phyloP scores from a whole-genome alignment of 2,797 vertebrate species.

The Tokudaia muenninki region DNA sequence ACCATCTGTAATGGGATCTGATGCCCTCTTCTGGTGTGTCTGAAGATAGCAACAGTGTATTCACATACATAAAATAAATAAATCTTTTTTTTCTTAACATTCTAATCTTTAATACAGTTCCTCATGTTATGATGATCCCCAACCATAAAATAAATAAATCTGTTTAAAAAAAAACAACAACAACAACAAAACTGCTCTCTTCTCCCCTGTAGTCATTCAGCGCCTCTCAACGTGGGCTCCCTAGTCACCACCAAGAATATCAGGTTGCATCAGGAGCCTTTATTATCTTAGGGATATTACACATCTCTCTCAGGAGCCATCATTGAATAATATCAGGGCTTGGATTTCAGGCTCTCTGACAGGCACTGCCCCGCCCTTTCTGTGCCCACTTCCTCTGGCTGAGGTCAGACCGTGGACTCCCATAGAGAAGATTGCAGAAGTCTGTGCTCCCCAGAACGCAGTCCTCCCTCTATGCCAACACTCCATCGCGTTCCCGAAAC shows the following conservation, averaged over 20 bases:
- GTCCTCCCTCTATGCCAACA: constrained; percentile 11
- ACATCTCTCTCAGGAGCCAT: neutral
- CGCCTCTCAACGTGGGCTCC: neutral
- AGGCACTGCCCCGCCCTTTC: neutral
- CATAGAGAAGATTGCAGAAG: neutral
- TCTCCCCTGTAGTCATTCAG: neutral
- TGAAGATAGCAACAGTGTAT: too few relatives aligned
- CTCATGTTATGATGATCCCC: too few relatives aligned
- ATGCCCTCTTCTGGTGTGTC: too few relatives aligned
- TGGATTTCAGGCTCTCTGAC: neutral
- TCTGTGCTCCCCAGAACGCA: neutral
- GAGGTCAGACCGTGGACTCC: neutral
- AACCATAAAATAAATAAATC: too few relatives aligned
- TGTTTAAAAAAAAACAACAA: too few relatives aligned
- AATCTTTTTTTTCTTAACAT: too few relatives aligned
- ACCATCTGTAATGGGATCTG: too few relatives aligned
- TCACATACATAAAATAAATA: too few relatives aligned
- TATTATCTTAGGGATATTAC: constrained; percentile 56
- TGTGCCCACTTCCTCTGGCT: neutral
- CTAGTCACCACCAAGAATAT: neutral
- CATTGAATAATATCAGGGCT: constrained; percentile 13
- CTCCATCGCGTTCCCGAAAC: constrained; percentile 33
- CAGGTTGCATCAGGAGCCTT: constrained; percentile 16
- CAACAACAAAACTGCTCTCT: neutral
- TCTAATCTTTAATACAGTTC: too few relatives aligned